Conservation (phyloP, 1,140 invertebrate species). For the Pectinophora gossypiella region DNA sequence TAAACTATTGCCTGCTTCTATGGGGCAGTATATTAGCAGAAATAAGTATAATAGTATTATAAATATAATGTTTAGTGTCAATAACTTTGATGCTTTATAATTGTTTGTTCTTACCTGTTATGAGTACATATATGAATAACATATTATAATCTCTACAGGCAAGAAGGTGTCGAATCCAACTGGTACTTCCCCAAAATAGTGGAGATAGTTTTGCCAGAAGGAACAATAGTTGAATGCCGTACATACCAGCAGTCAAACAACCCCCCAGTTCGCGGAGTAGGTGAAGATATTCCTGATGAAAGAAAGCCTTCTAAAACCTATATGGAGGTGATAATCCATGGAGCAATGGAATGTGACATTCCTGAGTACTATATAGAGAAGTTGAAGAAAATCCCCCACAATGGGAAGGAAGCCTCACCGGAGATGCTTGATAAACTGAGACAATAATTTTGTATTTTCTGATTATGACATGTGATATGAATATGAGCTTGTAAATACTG, state of each 20-base stretch:
- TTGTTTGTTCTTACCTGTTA: too few species aligned
- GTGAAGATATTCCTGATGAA: constrained; percentile 70
- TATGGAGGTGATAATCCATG: constrained; percentile 78
- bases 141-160: too few species aligned
- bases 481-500: too few species aligned
- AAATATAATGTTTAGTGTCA: too few species aligned
- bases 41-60: too few species aligned
- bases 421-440: constrained; percentile 54
- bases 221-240: constrained; percentile 76
- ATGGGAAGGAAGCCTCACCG: constrained; percentile 51
- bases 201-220: constrained; percentile 74
- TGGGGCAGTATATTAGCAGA: too few species aligned
- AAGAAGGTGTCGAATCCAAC: constrained; percentile 84
- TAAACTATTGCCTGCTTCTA: too few species aligned
- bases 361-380: constrained; percentile 61
- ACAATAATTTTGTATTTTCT: too few species aligned
- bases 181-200: constrained; percentile 82
- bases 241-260: constrained; percentile 80
- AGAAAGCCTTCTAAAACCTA: constrained; percentile 84
- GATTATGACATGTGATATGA: too few species aligned
- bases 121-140: too few species aligned
- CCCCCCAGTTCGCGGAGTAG: constrained; percentile 53
- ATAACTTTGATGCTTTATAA: too few species aligned
- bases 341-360: constrained; percentile 82
- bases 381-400: constrained; percentile 56